Evolutionary conservation across 2,888 invertebrate species (phyloP), one percentile per base, ranked within the genome.

Genomic region (Sclerodermus sp.): DNA sequence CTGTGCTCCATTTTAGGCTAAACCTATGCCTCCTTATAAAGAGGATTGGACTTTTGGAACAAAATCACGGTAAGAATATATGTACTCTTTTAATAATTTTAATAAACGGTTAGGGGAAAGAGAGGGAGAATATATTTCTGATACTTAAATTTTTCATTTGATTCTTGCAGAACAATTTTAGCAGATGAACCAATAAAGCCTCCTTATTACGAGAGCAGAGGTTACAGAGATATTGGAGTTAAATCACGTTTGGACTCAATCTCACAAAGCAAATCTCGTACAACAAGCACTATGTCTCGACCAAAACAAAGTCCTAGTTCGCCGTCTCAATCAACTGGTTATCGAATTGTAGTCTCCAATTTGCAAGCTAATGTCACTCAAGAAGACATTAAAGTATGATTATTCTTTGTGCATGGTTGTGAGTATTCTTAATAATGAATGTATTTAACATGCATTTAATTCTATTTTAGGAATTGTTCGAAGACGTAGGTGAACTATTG

Each of bases 321-420:
- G 15, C 48, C 60, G 3, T 78, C 49, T 68, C 81, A 60, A 67
- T 79, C 85, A 2, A 77, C 79, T 3, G 93, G 94, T 39, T 93
- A 88, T 76, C 84, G 93, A 68, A 91, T 96, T 71, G 87, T 93
- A 46, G 93, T 96, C 1, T 93, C 94, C 60, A 96, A 96, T 82
- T 83, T 96, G 56, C 90, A 93, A 68, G 82, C 84, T 17, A 87
- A 89, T 59, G 96, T 96, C 3, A 92, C 93, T 12, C 90, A 91
- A 64, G 90, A 91, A 66, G 96, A 96, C 76, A 93, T 96, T 62
- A 87, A 93, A 79, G 91, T 91, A 79, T 1, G 36, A 40, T 40
- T 30, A 14, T 36, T 14, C 14, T n/a, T 38, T 16, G 38, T 14
- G 14, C 6, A 16, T 5, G 14, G 30, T 30, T 12, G 37, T 13